phyloP scores from a whole-genome alignment of 2,888 invertebrate genomes.

The Athalia circularis region DNA sequence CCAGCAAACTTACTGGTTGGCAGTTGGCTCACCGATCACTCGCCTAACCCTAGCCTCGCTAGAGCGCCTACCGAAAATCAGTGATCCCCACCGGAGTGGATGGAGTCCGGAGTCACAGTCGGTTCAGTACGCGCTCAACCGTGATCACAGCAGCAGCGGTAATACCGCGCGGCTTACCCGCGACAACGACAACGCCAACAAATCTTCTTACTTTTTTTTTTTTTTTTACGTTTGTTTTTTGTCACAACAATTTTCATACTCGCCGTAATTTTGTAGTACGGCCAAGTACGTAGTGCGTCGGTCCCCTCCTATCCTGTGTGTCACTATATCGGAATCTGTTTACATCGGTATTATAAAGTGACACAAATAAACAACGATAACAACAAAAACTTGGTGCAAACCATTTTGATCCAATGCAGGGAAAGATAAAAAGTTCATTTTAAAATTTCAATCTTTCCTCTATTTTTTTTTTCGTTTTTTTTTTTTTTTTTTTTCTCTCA shows the following conservation, averaged over 20 bases:
- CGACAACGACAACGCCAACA: background rate
- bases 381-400: too few relatives aligned
- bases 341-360: too few relatives aligned
- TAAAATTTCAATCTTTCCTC: background rate
- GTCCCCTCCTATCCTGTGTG: too few relatives aligned
- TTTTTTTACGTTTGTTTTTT: background rate
- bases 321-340: too few relatives aligned
- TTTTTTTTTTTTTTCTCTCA: background rate
- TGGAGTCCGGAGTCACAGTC: too few relatives aligned
- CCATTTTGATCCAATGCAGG: too few relatives aligned
- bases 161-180: constrained; percentile 10
- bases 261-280: too few relatives aligned
- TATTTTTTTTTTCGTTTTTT: constrained; percentile 34
- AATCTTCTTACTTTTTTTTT: background rate
- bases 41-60: constrained; percentile 47
- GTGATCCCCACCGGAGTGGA: constrained; percentile 41
- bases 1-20: constrained; percentile 45
- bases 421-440: background rate
- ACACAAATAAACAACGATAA: too few relatives aligned
- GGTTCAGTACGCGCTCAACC: constrained; percentile 52
- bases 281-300: too few relatives aligned
- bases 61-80: constrained; percentile 51
- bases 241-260: background rate
- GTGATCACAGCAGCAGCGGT: constrained; percentile 51
- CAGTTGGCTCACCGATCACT: constrained; percentile 48